A percentile compares a stretch with the other conserved stretches of the same genome.
Conservation (phyloP, 1,140 invertebrate species). For the Camponotus floridanus region DNA sequence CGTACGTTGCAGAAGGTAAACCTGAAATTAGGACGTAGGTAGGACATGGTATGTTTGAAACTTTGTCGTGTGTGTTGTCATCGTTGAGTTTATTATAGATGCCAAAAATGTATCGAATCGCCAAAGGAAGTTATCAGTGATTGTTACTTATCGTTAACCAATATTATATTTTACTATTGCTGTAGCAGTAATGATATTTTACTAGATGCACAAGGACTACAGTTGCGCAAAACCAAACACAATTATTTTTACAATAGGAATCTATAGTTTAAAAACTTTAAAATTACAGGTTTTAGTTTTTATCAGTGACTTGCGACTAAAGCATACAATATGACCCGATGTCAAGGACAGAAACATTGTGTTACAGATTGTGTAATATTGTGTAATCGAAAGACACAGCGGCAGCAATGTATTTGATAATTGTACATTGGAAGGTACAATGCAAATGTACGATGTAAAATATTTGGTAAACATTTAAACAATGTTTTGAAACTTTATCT, state of each 20-base stretch:
- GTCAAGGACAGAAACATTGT: not conserved
- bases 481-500: not conserved
- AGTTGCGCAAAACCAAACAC: too few species aligned
- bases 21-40: not conserved
- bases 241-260: too few species aligned
- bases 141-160: not conserved
- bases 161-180: too few species aligned
- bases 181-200: not conserved
- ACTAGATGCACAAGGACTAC: too few species aligned
- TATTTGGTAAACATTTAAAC: not conserved
- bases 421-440: not conserved
- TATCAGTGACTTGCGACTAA: too few species aligned
- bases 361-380: not conserved
- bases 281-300: not conserved
- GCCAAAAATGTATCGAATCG: not conserved
- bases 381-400: not conserved
- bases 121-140: not conserved
- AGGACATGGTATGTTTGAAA: not conserved
- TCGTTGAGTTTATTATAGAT: not conserved
- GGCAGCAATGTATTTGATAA: not conserved
- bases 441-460: not conserved
- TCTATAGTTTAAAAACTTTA: not conserved
- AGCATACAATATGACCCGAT: not conserved
- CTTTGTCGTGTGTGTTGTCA: not conserved
- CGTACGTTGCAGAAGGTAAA: not conserved